These are phyloP conservation scores for Timema podura DNA, from an alignment of 2,888 invertebrate genomes.

Conservation along the genomic window DNA sequence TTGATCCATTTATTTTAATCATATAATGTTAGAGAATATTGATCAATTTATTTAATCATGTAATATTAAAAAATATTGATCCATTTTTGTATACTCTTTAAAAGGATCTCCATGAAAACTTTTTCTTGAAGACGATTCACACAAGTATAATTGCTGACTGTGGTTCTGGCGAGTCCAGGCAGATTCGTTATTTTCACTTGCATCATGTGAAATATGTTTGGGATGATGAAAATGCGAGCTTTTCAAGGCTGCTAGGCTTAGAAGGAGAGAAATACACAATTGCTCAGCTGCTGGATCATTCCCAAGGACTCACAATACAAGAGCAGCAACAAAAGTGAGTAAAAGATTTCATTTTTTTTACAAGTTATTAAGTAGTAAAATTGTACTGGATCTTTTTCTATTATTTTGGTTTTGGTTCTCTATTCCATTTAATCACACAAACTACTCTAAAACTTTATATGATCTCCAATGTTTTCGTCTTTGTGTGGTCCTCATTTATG, in stretches of 20 bases:
- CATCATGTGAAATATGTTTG: constrained; percentile 40
- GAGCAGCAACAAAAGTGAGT: constrained; percentile 33
- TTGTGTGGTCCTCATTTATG: too few relatives aligned
- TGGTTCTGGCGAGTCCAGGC: constrained; percentile 15
- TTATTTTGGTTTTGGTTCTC: neutral
- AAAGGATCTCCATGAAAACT: constrained; percentile 26
- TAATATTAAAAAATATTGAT: too few relatives aligned
- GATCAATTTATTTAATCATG: too few relatives aligned
- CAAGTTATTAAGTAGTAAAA: neutral
- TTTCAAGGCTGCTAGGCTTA: constrained; percentile 37
- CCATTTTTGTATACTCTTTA: constrained; percentile 4
- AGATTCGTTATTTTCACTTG: constrained; percentile 37
- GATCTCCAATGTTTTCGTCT: too few relatives aligned
- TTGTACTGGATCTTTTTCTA: neutral
- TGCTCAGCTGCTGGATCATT: constrained; percentile 32
- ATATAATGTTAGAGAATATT: too few relatives aligned
- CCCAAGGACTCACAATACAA: constrained; percentile 34
- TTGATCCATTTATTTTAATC: too few relatives aligned
- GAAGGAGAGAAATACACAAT: constrained; percentile 37
- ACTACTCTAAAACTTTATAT: too few relatives aligned
- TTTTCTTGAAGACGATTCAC: constrained; percentile 17
- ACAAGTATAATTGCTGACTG: constrained; percentile 2
- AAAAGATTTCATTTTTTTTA: constrained; percentile 10
- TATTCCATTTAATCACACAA: too few relatives aligned
- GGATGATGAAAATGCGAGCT: constrained; percentile 35